Evolutionary conservation across 2,113 vertebrate genomes (phyloP), one percentile per base, ranked within the genome.

Genomic region (Sinosuthora webbiana): DNA sequence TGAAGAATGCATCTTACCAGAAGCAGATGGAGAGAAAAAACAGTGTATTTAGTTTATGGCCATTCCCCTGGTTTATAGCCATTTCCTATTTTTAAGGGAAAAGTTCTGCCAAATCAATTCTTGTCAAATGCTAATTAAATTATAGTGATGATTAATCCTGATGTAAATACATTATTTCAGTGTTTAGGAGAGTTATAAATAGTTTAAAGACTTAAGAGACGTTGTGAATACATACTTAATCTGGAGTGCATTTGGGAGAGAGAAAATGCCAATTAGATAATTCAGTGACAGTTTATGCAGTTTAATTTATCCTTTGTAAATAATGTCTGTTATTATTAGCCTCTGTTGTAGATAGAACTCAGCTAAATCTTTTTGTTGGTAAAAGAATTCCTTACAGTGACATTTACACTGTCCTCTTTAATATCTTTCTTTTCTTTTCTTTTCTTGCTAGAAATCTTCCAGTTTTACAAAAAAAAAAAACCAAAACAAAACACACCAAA

Each of bases 111-210:
- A 98, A 98, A 98, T 98, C 97, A 97, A 97, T 98, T 97, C 96
- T 97, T 98, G 97, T 98, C 98, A 98, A 97, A 97, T 68, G 33
- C 91, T 98, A 98, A 98, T 98, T 98, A 98, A 98, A 98, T 98
- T 97, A 98, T 97, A 97, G 97, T 95, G 97, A 97, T 97, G 98
- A 98, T 98, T 97, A 98, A 98, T 98, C 97, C 95, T 96, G 96
- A 97, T 97, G 94, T 97, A 97, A 98, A 94, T 94, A 94, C 57
- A 90, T 95, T 98, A 95, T 97, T 97, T 96, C 93, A 82, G 35
- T 94, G 83, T 97, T 97, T 98, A 96, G 76, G 89, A 68, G 62
- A 73, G 70, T 95, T 97, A 97, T 94, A 97, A 98, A 97, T 97
- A 98, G 95, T 96, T 96, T 92, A 83, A 96, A 95, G 96, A 90